Evolutionary conservation across 1,140 invertebrate species (phyloP), one percentile per base, ranked within the genome.

Genomic region (Varroa destructor): DNA sequence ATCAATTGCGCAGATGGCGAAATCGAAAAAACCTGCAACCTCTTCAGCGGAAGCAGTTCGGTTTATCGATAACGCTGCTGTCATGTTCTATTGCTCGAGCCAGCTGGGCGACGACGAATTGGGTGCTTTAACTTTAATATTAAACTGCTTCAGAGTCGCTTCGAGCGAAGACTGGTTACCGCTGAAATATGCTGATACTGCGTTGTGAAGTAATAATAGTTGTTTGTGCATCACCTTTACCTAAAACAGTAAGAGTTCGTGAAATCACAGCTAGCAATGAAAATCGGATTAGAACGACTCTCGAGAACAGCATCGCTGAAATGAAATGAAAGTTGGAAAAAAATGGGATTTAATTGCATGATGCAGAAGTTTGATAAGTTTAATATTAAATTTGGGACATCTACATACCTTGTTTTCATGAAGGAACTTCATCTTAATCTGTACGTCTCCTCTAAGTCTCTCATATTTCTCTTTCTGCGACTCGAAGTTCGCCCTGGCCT

Each of bases 151-250:
- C 67, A 97, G 81, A n/a, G 93, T 94, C 12, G 90, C 87, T 78
- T 97, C 93, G 71, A 97, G 81, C 70, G 90, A 89, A 25, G 61
- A 58, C 8, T 73, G 70, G 56, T 75, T 75, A 43, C 93, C 93
- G 77, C 90, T 93, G 81, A 96, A 97, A 81, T 97, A 97, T 1
- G 93, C 91, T 55, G 92, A 91, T 25, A 96, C 86, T 5, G 93
- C 94, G 82, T 96, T 96, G 80, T 97, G 92, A 80, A 97, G 92
- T 74, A 97, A 80, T 55, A 97, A 81, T 64, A 97, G 81, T 80
- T 97, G 94, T 79, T 96, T 97, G 80, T 96, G 93, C 93, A 97
- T 97, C 74, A 96, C 93, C 83, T 96, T 96, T 73, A 95, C 88
- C 91, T 94, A 80, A 40, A 85, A 84, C 72, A 51, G 73, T 25